Evolutionary conservation across 2,888 invertebrate genomes (phyloP), one percentile per base, ranked within the genome.

Genomic region (Acleris laterana): DNA sequence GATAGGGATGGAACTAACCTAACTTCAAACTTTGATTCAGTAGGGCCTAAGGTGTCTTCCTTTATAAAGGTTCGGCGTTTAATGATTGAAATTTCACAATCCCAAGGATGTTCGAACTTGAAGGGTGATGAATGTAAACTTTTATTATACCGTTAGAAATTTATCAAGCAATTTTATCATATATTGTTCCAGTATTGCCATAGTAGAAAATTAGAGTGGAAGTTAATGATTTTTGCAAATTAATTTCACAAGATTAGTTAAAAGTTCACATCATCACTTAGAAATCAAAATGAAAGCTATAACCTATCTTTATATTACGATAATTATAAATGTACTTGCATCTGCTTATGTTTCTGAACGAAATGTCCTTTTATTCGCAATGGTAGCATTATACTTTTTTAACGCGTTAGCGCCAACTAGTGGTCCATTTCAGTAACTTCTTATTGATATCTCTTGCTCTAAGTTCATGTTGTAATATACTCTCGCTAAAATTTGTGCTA

Each of bases 371-470:
- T 58, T 69, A 69, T 74, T 70, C 67, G 57, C 49, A 44, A 58
- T 71, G 73, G 79, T 73, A 80, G 79, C 75, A 74, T 67, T 69
- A 20, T 51, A 79, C 46, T 50, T 58, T 59, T 68, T 69, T 65
- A 65, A 48, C 66, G 70, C 67, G 57, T 63, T 71, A 85, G 89
- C 90, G 93, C 88, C 87, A 84, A 82, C 93, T 91, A 74, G 85
- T 82, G 93, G 79, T 67, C 72, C 79, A 80, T 81, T 82, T 79
- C 70, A 71, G 81, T 82, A 92, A 87, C 85, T 84, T 81, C 83
- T 78, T 92, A 93, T 93, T 93, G 93, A 93, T 93, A 91, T 92
- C 91, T 90, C 78, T 85, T 81, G 82, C 81, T 85, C 83, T 81
- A 84, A 81, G 86, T 90, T 87, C 87, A 85, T 86, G 86, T 83